phyloP scores from a whole-genome alignment of 2,797 vertebrate genomes.

The Menidia menidia region DNA sequence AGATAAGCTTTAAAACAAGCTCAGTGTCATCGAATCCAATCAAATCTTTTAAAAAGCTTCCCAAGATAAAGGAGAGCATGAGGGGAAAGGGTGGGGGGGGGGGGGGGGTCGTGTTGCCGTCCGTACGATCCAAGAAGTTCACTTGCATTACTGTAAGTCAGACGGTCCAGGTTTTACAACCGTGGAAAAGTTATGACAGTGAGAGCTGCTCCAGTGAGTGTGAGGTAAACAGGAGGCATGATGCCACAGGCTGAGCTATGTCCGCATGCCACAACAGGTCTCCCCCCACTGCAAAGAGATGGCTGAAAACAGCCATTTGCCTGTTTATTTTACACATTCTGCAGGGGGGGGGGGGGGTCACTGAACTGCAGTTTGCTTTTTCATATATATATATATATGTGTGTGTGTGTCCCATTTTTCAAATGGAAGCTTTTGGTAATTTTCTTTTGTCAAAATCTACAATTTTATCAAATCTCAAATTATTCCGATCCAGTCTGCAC shows the following conservation, averaged over 20 bases:
- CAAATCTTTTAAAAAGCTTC: background rate
- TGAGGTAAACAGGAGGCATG: constrained; percentile 2
- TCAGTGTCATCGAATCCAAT: constrained; percentile 26
- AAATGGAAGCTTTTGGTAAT: too few species aligned
- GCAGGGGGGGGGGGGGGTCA: too few species aligned
- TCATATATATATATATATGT: too few species aligned
- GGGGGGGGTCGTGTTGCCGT: background rate
- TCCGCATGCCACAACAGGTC: background rate
- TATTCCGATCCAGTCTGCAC: too few species aligned
- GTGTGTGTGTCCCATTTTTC: too few species aligned
- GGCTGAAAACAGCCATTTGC: background rate
- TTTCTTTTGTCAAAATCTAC: too few species aligned
- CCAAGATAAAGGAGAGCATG: background rate
- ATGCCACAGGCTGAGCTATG: background rate
- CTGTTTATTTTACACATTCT: too few species aligned
- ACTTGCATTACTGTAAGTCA: constrained; percentile 13
- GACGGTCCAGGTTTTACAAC: constrained; percentile 4
- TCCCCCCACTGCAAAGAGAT: background rate
- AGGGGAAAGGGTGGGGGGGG: background rate
- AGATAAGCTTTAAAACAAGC: constrained; percentile 4
- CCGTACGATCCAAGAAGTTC: constrained; percentile 20
- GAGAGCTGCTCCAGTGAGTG: background rate
- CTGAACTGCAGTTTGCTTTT: too few species aligned
- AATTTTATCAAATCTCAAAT: too few species aligned
- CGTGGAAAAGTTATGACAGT: constrained; percentile 15